Evolutionary conservation across 2,888 invertebrate species (phyloP).

Genomic region (Agonum fuliginosum): DNA sequence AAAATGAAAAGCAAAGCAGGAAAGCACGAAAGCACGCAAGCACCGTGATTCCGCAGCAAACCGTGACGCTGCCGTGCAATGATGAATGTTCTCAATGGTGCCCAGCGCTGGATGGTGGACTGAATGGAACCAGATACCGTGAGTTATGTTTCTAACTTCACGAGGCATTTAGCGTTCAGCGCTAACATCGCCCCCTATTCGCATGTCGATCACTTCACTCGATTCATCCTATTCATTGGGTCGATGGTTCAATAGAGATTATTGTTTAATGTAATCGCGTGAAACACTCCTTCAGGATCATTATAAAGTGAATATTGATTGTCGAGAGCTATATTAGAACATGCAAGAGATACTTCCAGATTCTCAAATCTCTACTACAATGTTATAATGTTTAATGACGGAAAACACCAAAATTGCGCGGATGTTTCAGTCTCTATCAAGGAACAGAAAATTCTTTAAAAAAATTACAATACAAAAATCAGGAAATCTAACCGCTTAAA

Average conservation of each 20-base stretch:
- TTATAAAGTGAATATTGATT: neutral
- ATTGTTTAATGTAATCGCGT: neutral
- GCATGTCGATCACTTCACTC: conserved; percentile 21
- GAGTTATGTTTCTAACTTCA: conserved; percentile 36
- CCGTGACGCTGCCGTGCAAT: neutral
- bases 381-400: too few species aligned
- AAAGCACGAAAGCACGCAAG: too few species aligned
- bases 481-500: too few species aligned
- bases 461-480: too few species aligned
- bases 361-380: too few species aligned
- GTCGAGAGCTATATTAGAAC: too few species aligned
- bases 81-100: conserved; percentile 19
- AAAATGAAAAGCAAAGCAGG: too few species aligned
- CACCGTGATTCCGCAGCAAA: too few species aligned
- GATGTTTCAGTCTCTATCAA: too few species aligned
- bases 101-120: neutral
- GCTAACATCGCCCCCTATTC: neutral
- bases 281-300: neutral
- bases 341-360: too few species aligned
- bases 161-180: neutral
- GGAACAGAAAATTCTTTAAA: too few species aligned
- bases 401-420: too few species aligned
- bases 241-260: neutral
- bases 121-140: conserved; percentile 34
- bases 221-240: neutral